These are phyloP conservation scores for Rhynchotus rufescens DNA, from an alignment of 2,797 vertebrate species.

Conservation along the genomic window DNA sequence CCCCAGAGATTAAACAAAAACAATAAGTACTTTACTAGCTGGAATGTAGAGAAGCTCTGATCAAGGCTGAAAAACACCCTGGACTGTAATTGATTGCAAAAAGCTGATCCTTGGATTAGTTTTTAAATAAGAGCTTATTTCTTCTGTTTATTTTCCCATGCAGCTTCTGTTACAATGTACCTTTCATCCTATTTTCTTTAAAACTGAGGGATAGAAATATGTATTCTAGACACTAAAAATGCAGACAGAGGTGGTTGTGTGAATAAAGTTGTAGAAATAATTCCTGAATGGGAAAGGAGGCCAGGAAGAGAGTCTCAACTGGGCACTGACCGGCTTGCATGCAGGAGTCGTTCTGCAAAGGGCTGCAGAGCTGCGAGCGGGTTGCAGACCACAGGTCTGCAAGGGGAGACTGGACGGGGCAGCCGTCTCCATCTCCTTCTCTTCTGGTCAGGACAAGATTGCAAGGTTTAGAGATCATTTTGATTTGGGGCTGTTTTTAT, in stretches of 20 bases:
- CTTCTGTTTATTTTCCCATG: background rate
- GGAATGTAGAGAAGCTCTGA: background rate
- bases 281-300: background rate
- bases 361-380: no score
- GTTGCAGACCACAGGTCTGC: background rate
- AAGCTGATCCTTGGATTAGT: background rate
- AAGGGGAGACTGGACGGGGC: background rate
- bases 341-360: background rate
- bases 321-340: background rate
- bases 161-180: background rate
- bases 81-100: background rate
- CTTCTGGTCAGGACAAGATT: background rate
- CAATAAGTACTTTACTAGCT: background rate
- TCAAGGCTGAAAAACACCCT: background rate
- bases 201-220: background rate
- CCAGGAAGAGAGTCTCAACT: background rate
- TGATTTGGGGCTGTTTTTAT: rapidly evolving
- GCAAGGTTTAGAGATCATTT: background rate
- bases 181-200: background rate
- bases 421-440: background rate
- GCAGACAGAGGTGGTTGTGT: background rate
- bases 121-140: background rate
- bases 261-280: background rate
- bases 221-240: background rate
- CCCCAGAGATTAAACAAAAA: background rate